A percentile compares a stretch with the other conserved stretches of the same genome.
These are phyloP conservation scores for Struthio camelus DNA, from an alignment of 2,113 vertebrate species.

Conservation along the genomic window DNA sequence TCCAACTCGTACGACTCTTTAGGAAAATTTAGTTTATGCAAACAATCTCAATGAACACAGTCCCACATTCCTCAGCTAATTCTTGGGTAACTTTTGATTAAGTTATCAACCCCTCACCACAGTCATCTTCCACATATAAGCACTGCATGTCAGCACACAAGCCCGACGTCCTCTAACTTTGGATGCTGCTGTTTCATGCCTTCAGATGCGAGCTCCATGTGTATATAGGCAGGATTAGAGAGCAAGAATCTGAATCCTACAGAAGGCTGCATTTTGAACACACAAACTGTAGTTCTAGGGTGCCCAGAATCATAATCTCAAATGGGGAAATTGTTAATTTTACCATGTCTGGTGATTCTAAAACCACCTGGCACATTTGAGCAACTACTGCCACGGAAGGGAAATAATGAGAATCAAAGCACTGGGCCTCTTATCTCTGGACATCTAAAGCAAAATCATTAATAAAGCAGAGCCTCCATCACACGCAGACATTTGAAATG, in stretches of 20 bases:
- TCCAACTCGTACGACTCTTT: background rate
- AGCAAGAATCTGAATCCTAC: background rate
- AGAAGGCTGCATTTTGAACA: background rate
- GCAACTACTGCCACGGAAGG: background rate
- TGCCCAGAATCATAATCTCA: background rate
- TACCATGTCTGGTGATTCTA: background rate
- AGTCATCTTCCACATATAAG: rapidly evolving
- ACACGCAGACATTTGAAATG: background rate
- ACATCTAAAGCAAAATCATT: background rate
- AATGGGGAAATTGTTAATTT: background rate
- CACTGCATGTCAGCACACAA: background rate
- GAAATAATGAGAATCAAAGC: background rate
- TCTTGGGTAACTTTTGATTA: background rate
- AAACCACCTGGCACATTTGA: background rate
- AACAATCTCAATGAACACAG: background rate
- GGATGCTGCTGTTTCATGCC: background rate
- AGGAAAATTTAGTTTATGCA: background rate
- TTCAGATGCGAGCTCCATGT: rapidly evolving
- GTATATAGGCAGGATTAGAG: rapidly evolving
- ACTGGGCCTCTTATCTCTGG: background rate
- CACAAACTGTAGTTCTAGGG: background rate
- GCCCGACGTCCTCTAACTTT: background rate
- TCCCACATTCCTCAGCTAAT: background rate
- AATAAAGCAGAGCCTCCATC: background rate
- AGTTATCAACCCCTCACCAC: background rate